phyloP scores from a whole-genome alignment of 2,797 vertebrate genomes.

The Acanthopagrus latus region DNA sequence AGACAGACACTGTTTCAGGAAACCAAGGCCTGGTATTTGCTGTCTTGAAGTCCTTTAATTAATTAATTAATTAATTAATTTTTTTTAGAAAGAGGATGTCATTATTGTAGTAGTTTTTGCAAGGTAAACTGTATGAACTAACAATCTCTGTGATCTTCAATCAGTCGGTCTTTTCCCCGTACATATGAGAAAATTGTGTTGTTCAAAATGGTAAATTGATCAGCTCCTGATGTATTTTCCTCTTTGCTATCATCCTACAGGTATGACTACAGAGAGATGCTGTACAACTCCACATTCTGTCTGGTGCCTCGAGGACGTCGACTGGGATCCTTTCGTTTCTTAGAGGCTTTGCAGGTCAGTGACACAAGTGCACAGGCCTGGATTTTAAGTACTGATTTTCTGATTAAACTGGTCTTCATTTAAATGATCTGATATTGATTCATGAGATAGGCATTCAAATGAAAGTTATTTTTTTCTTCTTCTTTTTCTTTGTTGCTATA shows the following conservation, averaged over 20 bases:
- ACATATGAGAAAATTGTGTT: background rate
- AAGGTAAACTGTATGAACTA: background rate
- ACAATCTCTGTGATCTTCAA: background rate
- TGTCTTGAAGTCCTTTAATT: background rate
- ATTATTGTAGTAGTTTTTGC: background rate
- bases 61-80: too few relatives aligned
- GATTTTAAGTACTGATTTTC: too few relatives aligned
- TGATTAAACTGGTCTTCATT: too few relatives aligned
- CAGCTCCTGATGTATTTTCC: background rate
- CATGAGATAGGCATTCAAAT: too few relatives aligned
- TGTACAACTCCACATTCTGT: constrained; percentile 99
- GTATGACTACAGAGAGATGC: constrained; percentile 99
- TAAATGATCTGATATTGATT: too few relatives aligned
- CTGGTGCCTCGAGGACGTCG: constrained; percentile 98
- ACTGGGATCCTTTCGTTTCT: constrained; percentile 98
- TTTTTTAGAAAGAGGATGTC: background rate
- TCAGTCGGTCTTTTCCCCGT: background rate
- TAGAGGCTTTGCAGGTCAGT: constrained; percentile 98
- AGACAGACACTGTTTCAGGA: constrained; percentile 10
- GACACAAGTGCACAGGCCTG: background rate
- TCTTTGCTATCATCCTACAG: constrained; percentile 73
- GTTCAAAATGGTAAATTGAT: background rate
- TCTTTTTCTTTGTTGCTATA: too few relatives aligned
- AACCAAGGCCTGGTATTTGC: background rate
- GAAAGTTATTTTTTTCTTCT: too few relatives aligned